phyloP scores from a whole-genome alignment of 2,888 invertebrate species.

The Saturnia pavonia region DNA sequence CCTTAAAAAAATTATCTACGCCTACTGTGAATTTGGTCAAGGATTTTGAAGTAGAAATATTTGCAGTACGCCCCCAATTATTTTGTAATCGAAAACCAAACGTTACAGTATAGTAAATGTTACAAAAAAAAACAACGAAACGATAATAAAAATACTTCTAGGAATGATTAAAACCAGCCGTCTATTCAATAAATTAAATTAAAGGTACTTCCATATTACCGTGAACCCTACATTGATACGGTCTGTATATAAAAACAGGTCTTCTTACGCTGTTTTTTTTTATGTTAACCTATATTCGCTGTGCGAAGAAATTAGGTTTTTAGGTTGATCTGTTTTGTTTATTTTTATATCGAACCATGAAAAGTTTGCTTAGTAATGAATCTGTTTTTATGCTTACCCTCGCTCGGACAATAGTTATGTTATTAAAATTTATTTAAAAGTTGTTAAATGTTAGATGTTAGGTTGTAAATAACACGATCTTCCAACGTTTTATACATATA shows the following conservation, averaged over 20 bases:
- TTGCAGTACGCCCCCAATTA: background rate
- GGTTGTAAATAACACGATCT: too few species aligned
- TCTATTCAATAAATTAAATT: background rate
- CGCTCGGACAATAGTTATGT: background rate
- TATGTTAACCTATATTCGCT: conserved; percentile 3
- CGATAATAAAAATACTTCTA: background rate
- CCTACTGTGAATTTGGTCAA: background rate
- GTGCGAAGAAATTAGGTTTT: conserved; percentile 52
- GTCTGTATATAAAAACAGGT: background rate
- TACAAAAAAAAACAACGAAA: background rate
- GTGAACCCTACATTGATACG: background rate
- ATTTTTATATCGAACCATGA: conserved; percentile 39
- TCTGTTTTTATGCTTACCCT: background rate
- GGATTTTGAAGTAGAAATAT: background rate
- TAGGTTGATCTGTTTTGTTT: conserved; percentile 50
- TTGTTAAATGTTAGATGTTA: too few species aligned
- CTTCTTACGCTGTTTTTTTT: conserved; percentile 22
- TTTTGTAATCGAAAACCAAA: background rate
- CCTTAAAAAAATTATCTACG: background rate
- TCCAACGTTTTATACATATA: too few species aligned
- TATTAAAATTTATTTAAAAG: background rate
- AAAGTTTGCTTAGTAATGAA: conserved; percentile 25
- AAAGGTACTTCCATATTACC: conserved; percentile 2
- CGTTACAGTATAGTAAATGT: background rate
- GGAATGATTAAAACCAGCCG: background rate